phyloP scores from a whole-genome alignment of 2,797 vertebrate genomes.

The Odontamblyopus rebecca region DNA sequence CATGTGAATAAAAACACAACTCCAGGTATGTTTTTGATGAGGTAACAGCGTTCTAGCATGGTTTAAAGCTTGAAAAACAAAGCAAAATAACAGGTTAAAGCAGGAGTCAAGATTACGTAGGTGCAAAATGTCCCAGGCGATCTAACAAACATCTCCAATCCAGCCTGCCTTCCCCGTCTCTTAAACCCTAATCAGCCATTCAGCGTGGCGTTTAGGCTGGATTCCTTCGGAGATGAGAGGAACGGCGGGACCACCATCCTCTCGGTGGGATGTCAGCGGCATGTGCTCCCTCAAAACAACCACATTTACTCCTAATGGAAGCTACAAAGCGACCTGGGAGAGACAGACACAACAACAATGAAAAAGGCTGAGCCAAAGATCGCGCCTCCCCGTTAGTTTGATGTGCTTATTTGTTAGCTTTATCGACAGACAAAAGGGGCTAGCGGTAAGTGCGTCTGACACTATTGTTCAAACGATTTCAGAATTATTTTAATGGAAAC shows the following conservation, averaged over 20 bases:
- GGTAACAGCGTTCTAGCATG: no score
- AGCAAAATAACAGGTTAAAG: no score
- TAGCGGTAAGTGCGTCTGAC: not conserved
- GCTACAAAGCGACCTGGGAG: slow-evolving; percentile 16
- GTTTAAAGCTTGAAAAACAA: no score
- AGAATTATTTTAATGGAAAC: slow-evolving; percentile 7
- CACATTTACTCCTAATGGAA: slow-evolving; percentile 18
- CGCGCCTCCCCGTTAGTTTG: not conserved
- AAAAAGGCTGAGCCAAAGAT: slow-evolving; percentile 9
- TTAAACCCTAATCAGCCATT: slow-evolving; percentile 31
- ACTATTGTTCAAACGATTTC: slow-evolving; percentile 5
- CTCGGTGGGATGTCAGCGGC: slow-evolving; percentile 12
- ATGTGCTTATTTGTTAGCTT: slow-evolving; percentile 10
- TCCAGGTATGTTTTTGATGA: no score
- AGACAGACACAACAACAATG: slow-evolving; percentile 11
- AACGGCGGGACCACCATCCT: slow-evolving; percentile 12
- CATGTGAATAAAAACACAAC: no score
- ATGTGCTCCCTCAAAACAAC: slow-evolving; percentile 22
- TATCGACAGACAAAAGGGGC: not conserved
- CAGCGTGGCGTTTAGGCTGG: slow-evolving; percentile 23
- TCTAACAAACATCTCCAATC: not conserved
- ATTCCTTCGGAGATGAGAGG: slow-evolving; percentile 34
- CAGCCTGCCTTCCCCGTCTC: slow-evolving; percentile 20
- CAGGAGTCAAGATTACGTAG: no score
- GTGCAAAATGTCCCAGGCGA: no score